These are phyloP conservation scores for Danio tinwini DNA, from an alignment of 2,797 vertebrate species.

Conservation along the genomic window DNA sequence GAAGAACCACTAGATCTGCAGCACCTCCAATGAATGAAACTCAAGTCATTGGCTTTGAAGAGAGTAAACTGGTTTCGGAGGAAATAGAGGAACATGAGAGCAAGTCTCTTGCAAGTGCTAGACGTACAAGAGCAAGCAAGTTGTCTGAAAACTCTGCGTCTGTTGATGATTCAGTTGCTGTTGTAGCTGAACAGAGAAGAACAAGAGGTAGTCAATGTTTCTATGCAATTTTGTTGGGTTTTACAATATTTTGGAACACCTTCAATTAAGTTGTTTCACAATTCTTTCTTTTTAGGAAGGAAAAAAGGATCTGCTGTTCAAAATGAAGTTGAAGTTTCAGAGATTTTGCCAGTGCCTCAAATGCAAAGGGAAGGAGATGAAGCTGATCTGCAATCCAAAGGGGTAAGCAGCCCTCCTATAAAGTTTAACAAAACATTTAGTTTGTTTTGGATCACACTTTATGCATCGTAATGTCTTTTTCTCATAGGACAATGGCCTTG, in stretches of 20 bases:
- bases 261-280: slow-evolving; percentile 14
- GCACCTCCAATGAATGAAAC: neutral
- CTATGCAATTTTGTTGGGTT: neutral
- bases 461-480: slow-evolving; percentile 42
- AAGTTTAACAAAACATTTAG: neutral
- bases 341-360: slow-evolving; percentile 80
- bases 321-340: slow-evolving; percentile 68
- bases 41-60: neutral
- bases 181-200: slow-evolving; percentile 79
- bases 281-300: slow-evolving; percentile 71
- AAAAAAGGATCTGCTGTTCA: slow-evolving; percentile 69
- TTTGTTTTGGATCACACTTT: neutral
- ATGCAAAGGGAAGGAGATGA: slow-evolving; percentile 71
- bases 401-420: neutral
- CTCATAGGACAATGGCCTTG: slow-evolving; percentile 74
- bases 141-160: slow-evolving; percentile 64
- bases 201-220: slow-evolving; percentile 69
- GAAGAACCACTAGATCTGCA: slow-evolving; percentile 56
- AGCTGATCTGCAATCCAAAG: neutral
- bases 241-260: slow-evolving; percentile 14
- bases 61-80: neutral
- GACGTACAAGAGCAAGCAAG: slow-evolving; percentile 59
- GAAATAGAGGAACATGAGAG: slow-evolving; percentile 8
- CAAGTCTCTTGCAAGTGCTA: slow-evolving; percentile 40
- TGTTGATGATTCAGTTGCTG: slow-evolving; percentile 74